Evolutionary conservation across 2,113 vertebrate species (phyloP).

Genomic region (Atrichornis clamosus): DNA sequence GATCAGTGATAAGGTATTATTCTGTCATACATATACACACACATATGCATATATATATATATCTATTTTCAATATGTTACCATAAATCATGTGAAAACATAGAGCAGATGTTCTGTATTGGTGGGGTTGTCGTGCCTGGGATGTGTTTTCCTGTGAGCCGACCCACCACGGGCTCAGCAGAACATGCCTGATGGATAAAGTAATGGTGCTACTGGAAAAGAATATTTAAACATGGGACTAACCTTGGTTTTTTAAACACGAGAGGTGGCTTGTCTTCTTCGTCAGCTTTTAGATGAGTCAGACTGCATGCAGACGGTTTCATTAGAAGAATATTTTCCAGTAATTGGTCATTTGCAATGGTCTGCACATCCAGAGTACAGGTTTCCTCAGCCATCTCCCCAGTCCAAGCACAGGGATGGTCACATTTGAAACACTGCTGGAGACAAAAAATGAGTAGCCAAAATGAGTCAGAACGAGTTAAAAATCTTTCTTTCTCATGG

Average conservation of each 20-base stretch:
- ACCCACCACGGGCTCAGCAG: conserved; percentile 15
- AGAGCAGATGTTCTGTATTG: conserved; percentile 50
- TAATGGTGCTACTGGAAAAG: conserved; percentile 52
- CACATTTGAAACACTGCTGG: rapidly evolving
- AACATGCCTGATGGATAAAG: conserved; percentile 24
- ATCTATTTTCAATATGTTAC: neutral
- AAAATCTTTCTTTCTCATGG: neutral
- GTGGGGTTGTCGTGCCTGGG: conserved; percentile 3
- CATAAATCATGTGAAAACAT: conserved; percentile 37
- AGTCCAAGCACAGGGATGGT: rapidly evolving
- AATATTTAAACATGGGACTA: conserved; percentile 12
- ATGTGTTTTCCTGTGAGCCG: conserved; percentile 12
- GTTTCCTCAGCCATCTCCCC: neutral
- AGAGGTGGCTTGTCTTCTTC: conserved; percentile 22
- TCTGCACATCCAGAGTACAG: neutral
- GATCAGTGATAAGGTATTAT: neutral
- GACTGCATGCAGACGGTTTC: neutral
- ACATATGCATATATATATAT: neutral
- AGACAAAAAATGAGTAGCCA: neutral
- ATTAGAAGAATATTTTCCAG: neutral
- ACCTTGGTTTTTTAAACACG: neutral
- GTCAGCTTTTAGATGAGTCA: conserved; percentile 60
- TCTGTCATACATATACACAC: neutral
- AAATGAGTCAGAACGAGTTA: neutral
- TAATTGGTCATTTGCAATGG: neutral